phyloP scores from a whole-genome alignment of 2,113 vertebrate genomes.

The Salminus brasiliensis region DNA sequence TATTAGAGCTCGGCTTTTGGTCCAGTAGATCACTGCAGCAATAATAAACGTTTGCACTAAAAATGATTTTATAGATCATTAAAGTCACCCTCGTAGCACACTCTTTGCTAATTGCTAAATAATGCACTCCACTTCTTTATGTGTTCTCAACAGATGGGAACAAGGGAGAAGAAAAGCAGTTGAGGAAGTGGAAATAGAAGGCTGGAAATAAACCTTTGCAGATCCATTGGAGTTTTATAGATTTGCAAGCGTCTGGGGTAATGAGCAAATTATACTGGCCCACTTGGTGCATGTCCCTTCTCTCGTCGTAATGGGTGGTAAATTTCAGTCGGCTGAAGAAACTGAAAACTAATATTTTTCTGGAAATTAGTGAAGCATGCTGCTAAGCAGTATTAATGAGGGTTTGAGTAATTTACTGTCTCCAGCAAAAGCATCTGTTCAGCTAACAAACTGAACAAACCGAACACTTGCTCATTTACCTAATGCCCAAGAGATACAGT shows the following conservation, averaged over 20 bases:
- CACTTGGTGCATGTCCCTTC: conserved; percentile 16
- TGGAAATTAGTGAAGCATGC: conserved; percentile 29
- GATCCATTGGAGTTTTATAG: conserved; percentile 44
- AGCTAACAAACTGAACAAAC: conserved; percentile 12
- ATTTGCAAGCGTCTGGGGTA: conserved; percentile 38
- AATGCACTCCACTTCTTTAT: conserved; percentile 52
- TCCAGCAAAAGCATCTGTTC: conserved; percentile 31
- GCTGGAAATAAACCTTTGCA: conserved; percentile 29
- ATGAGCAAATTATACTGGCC: conserved; percentile 44
- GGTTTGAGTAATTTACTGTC: conserved; percentile 32
- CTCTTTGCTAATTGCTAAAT: conserved; percentile 59
- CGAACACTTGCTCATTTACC: conserved; percentile 11
- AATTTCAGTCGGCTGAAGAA: conserved; percentile 19
- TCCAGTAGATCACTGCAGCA: conserved; percentile 34
- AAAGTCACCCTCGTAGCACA: conserved; percentile 56
- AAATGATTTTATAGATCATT: conserved; percentile 56
- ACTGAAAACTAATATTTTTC: conserved; percentile 34
- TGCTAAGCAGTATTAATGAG: conserved; percentile 39
- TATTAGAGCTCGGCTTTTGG: conserved; percentile 25
- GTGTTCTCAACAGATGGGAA: conserved; percentile 51
- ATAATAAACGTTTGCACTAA: conserved; percentile 40
- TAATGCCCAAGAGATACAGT: background rate
- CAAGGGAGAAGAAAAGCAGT: conserved; percentile 24
- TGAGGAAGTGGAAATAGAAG: conserved; percentile 33
- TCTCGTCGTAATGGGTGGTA: conserved; percentile 18